Evolutionary conservation across 2,113 vertebrate genomes (phyloP).

Genomic region (Megalops atlanticus): DNA sequence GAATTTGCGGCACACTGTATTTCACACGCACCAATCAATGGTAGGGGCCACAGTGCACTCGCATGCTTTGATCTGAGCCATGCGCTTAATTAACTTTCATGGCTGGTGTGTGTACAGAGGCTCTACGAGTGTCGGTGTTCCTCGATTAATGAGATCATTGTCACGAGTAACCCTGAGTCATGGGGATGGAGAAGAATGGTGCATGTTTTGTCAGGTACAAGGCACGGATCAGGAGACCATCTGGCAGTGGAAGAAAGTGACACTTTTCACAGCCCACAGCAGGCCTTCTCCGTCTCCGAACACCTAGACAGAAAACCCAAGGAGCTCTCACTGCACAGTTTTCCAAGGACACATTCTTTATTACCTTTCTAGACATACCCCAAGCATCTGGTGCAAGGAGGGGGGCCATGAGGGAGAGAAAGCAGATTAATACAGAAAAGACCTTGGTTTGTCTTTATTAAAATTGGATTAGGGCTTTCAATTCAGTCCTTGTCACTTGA

Average conservation of each 20-base stretch:
- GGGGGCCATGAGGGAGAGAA: background rate
- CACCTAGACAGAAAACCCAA: background rate
- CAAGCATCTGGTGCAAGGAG: conserved; percentile 32
- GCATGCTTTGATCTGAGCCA: background rate
- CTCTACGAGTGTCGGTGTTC: background rate
- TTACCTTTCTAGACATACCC: conserved; percentile 34
- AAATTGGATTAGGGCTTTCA: conserved; percentile 65
- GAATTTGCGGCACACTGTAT: background rate
- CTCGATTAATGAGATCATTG: background rate
- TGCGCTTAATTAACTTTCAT: background rate
- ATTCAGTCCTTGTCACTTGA: conserved; percentile 57
- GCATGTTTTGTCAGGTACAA: background rate
- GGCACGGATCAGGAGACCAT: no score
- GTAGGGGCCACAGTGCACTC: background rate
- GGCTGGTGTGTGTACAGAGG: background rate
- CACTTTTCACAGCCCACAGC: background rate
- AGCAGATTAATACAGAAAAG: conserved; percentile 61
- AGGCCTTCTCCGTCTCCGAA: background rate
- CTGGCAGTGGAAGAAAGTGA: background rate
- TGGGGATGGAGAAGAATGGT: background rate
- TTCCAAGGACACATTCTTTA: conserved; percentile 50
- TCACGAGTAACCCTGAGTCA: background rate
- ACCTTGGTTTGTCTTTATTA: conserved; percentile 74
- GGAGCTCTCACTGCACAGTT: background rate
- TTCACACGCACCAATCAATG: background rate